These are phyloP conservation scores for Neodon shergylaensis DNA, from an alignment of 2,113 vertebrate species.

Conservation along the genomic window DNA sequence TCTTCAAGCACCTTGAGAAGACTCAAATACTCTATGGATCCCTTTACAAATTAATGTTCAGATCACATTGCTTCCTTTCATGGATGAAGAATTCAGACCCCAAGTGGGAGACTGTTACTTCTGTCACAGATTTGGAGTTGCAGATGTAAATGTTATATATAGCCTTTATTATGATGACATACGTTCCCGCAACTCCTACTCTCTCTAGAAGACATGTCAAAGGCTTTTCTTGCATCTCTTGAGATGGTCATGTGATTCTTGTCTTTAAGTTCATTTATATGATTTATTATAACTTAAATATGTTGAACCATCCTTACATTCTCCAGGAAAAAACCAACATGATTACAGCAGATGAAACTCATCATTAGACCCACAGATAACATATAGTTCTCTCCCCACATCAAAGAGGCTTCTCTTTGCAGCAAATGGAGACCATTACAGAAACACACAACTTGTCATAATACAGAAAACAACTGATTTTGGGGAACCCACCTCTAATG, in stretches of 20 bases:
- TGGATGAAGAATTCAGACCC: background rate
- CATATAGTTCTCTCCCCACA: background rate
- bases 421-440: background rate
- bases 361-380: background rate
- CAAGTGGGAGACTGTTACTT: background rate
- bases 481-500: background rate
- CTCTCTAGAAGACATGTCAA: background rate
- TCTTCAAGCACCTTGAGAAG: background rate
- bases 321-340: background rate
- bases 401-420: background rate
- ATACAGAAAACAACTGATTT: background rate
- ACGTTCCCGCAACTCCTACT: background rate
- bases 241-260: background rate
- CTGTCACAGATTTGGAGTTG: background rate
- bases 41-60: background rate
- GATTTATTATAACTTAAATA: background rate
- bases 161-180: background rate
- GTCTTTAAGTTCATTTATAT: background rate
- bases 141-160: background rate
- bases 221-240: background rate
- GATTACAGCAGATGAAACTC: background rate
- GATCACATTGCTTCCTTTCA: background rate
- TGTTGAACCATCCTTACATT: background rate
- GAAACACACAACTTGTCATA: background rate
- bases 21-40: background rate